Evolutionary conservation across 2,888 invertebrate genomes (phyloP).

Genomic region (Parthenolecanium corni): DNA sequence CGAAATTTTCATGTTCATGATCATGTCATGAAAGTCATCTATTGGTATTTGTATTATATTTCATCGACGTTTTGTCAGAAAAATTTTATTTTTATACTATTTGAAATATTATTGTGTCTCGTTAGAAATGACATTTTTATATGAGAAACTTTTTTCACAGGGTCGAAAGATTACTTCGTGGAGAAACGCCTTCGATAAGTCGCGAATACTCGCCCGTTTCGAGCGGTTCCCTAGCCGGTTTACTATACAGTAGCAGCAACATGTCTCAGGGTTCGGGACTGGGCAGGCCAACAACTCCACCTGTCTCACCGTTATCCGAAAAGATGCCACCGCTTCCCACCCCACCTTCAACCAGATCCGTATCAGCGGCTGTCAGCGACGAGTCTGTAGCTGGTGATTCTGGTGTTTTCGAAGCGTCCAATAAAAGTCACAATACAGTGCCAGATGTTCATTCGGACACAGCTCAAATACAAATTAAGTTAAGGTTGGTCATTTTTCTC

Average conservation of each 20-base stretch:
- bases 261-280: slow-evolving; percentile 49
- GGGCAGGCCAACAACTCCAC: slow-evolving; percentile 47
- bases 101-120: too few relatives aligned
- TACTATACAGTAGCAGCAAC: slow-evolving; percentile 38
- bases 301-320: slow-evolving; percentile 75
- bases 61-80: too few relatives aligned
- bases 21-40: too few relatives aligned
- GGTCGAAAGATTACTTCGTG: slow-evolving; percentile 48
- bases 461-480: slow-evolving; percentile 88
- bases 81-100: too few relatives aligned
- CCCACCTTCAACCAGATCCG: slow-evolving; percentile 44
- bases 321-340: slow-evolving; percentile 49
- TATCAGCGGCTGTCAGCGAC: slow-evolving; percentile 92
- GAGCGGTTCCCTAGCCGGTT: slow-evolving; percentile 41
- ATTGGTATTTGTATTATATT: too few relatives aligned
- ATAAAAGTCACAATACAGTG: slow-evolving; percentile 39
- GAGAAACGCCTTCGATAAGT: slow-evolving; percentile 68
- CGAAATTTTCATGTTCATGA: too few relatives aligned
- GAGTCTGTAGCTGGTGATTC: slow-evolving; percentile 94
- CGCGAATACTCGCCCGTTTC: slow-evolving; percentile 60
- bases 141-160: too few relatives aligned
- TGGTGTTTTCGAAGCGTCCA: slow-evolving; percentile 81
- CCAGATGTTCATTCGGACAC: slow-evolving; percentile 54
- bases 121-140: too few relatives aligned
- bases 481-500: slow-evolving; percentile 45